phyloP scores from a whole-genome alignment of 2,797 vertebrate species.

The Alectoris magna region DNA sequence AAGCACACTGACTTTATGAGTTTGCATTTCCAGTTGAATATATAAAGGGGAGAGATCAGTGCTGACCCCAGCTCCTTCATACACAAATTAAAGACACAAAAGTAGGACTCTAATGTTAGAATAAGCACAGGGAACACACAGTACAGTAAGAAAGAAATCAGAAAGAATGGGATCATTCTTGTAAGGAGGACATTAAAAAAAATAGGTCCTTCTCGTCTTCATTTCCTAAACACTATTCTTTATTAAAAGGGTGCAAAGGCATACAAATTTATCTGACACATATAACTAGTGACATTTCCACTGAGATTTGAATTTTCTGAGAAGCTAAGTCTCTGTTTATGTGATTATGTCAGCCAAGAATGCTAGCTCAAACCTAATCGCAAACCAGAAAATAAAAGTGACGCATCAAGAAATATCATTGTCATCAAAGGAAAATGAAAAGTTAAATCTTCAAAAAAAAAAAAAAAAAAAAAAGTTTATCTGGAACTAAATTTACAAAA shows the following conservation, averaged over 20 bases:
- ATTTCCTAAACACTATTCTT: not conserved
- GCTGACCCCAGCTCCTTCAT: not conserved
- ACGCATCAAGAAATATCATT: not conserved
- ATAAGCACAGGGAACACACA: not conserved
- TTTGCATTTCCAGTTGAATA: not conserved
- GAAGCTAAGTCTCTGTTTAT: not conserved
- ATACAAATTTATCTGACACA: not conserved
- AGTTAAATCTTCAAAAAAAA: not conserved
- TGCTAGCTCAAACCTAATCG: not conserved
- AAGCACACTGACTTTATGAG: not conserved
- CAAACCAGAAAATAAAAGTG: not conserved
- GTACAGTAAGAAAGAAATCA: not conserved
- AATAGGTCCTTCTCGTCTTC: not conserved
- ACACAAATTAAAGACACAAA: not conserved
- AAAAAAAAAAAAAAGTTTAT: not conserved
- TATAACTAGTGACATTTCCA: not conserved
- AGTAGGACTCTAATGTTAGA: not conserved
- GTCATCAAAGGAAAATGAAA: not conserved
- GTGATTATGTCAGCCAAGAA: not conserved
- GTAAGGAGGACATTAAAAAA: not conserved
- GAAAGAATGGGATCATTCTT: not conserved
- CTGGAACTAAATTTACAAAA: not conserved
- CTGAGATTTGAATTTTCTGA: not conserved
- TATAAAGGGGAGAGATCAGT: not conserved
- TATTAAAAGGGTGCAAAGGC: not conserved